These are phyloP conservation scores for Caenorhabditis doughertyi DNA, from an alignment of 2,888 invertebrate species.

Conservation along the genomic window DNA sequence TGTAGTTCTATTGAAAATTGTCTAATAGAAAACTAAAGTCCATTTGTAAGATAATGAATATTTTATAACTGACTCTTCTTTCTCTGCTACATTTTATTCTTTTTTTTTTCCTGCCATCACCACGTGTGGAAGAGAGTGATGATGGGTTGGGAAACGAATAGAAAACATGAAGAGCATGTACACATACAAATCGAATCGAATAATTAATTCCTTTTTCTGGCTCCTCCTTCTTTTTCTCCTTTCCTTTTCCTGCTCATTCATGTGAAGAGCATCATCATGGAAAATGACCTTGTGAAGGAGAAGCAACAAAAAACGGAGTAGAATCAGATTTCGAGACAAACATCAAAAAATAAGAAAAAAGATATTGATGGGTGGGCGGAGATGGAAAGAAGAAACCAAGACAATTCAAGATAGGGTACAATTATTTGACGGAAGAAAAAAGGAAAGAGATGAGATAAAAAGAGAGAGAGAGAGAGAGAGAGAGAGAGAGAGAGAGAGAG, in stretches of 20 bases:
- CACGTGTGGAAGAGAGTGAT: slow-evolving; percentile 33
- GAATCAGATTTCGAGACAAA: slow-evolving; percentile 42
- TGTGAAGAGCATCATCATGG: slow-evolving; percentile 25
- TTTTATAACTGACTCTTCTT: slow-evolving; percentile 7
- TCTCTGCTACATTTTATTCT: neutral
- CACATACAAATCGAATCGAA: slow-evolving; percentile 46
- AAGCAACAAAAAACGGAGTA: neutral
- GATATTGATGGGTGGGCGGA: slow-evolving; percentile 21
- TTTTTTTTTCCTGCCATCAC: slow-evolving; percentile 30
- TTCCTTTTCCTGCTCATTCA: slow-evolving; percentile 35
- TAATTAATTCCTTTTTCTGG: slow-evolving; percentile 47
- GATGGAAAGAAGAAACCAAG: neutral
- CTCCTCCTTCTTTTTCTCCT: neutral
- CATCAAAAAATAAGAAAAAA: slow-evolving; percentile 4
- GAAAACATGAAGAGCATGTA: slow-evolving; percentile 2
- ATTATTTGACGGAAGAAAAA: slow-evolving; percentile 12
- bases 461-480: neutral
- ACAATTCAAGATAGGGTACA: slow-evolving; percentile 6
- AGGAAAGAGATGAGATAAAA: too few relatives aligned
- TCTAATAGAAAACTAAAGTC: slow-evolving; percentile 12
- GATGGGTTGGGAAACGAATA: neutral
- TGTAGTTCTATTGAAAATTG: neutral
- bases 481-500: neutral
- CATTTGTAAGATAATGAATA: slow-evolving; percentile 23
- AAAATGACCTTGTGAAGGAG: slow-evolving; percentile 42